A percentile compares a stretch with the other conserved stretches of the same genome.
These are phyloP conservation scores for Bos indicus DNA, from an alignment of 2,113 vertebrate species.

Conservation along the genomic window DNA sequence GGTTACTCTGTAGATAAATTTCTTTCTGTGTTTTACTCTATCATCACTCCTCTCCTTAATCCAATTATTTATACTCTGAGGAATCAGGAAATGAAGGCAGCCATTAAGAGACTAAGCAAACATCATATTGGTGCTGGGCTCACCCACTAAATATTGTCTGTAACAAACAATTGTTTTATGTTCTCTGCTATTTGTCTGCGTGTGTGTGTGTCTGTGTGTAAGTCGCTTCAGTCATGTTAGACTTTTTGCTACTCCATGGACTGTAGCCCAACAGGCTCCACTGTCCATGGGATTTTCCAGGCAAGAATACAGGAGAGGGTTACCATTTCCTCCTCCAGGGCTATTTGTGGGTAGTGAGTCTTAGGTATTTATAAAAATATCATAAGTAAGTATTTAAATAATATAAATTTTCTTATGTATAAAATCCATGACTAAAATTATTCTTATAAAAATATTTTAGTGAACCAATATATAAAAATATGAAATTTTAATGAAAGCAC, in stretches of 20 bases:
- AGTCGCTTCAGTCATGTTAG: neutral
- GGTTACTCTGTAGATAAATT: constrained; percentile 38
- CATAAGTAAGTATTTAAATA: neutral
- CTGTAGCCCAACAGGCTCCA: neutral
- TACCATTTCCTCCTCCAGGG: neutral
- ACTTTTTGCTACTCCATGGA: neutral
- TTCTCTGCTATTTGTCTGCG: neutral
- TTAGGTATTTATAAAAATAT: neutral
- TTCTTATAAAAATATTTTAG: neutral
- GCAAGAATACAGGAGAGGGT: neutral
- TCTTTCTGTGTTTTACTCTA: constrained; percentile 45
- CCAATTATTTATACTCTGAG: constrained; percentile 45
- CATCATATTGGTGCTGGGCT: neutral
- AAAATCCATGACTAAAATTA: neutral
- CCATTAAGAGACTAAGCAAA: neutral
- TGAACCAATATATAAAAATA: neutral
- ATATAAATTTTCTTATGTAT: neutral
- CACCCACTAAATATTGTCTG: neutral
- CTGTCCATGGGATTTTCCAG: neutral
- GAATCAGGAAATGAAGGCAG: constrained; percentile 49
- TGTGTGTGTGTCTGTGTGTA: neutral
- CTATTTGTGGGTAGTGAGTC: neutral
- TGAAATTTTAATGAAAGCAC: neutral
- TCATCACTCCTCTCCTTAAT: constrained; percentile 50
- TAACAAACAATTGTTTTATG: neutral